Conservation (phyloP, 2,797 vertebrate species). For the Tragopan temminckii region DNA sequence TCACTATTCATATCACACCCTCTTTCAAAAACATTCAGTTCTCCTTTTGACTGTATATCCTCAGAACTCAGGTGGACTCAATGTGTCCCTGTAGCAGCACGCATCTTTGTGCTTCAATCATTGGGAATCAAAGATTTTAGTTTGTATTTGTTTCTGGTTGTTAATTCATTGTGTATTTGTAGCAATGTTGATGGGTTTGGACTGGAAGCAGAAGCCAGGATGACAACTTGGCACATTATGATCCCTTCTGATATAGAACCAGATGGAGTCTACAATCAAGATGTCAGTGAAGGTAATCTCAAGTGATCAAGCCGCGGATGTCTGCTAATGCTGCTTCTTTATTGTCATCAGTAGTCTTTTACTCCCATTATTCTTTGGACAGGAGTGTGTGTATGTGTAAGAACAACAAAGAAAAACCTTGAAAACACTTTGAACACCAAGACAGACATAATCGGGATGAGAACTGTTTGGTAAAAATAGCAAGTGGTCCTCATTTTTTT, state of each 20-base stretch:
- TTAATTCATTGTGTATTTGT: conserved; percentile 61
- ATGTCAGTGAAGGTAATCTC: conserved; percentile 94
- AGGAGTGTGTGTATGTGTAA: neutral
- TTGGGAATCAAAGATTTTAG: neutral
- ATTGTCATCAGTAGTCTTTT: neutral
- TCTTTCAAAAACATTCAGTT: neutral
- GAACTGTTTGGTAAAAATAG: neutral
- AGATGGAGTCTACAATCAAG: conserved; percentile 90
- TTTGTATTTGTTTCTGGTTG: neutral
- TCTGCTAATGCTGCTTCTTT: neutral
- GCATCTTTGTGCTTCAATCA: neutral
- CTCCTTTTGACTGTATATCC: neutral
- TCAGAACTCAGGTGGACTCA: neutral
- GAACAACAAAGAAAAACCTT: neutral
- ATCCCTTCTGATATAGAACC: conserved; percentile 93
- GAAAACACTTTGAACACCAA: neutral
- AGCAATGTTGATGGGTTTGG: conserved; percentile 97
- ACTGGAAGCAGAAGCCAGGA: conserved; percentile 96
- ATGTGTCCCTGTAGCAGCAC: neutral
- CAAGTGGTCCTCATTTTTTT: neutral
- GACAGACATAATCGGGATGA: neutral
- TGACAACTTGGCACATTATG: conserved; percentile 99
- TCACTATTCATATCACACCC: fast-evolving
- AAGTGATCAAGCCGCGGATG: neutral
- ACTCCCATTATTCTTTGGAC: neutral